Evolutionary conservation across 1,140 invertebrate species (phyloP).

Genomic region (Vollenhovia emeryi): DNA sequence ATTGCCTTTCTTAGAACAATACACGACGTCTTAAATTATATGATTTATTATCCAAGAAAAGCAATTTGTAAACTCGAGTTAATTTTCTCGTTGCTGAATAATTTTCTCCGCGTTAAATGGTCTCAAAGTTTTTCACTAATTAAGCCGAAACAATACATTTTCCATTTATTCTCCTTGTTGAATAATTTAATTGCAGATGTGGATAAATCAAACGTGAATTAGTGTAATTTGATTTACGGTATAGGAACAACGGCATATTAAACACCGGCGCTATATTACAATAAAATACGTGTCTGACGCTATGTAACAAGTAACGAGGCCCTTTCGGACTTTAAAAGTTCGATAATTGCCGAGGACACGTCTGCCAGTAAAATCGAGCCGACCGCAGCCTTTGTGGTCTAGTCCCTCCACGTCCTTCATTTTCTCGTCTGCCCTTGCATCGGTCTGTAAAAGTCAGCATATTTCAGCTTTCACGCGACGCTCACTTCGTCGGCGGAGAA

Average conservation of each 20-base stretch:
- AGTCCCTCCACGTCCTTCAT: slow-evolving; percentile 74
- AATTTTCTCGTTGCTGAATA: background rate
- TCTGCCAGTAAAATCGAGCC: slow-evolving; percentile 84
- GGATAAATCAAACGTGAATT: background rate
- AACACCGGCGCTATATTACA: slow-evolving; percentile 62
- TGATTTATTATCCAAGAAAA: background rate
- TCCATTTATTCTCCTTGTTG: background rate
- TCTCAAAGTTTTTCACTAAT: background rate
- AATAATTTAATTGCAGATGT: background rate
- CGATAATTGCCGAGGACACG: slow-evolving; percentile 84
- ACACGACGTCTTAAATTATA: background rate
- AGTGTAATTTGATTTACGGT: slow-evolving; percentile 22
- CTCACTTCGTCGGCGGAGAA: slow-evolving; percentile 57
- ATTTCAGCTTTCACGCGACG: slow-evolving; percentile 76
- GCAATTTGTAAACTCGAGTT: background rate
- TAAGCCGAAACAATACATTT: too few species aligned
- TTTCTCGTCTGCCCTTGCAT: slow-evolving; percentile 66
- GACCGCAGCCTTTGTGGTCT: slow-evolving; percentile 84
- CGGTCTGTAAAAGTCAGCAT: slow-evolving; percentile 84
- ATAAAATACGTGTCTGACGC: slow-evolving; percentile 67
- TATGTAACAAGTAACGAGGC: slow-evolving; percentile 67
- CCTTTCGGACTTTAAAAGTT: slow-evolving; percentile 83
- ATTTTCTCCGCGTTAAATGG: background rate
- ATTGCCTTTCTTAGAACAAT: background rate
- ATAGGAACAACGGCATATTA: slow-evolving; percentile 33